A percentile compares a stretch with the other conserved stretches of the same genome.
Conservation (phyloP, 2,888 invertebrate genomes). For the Calameuta filiformis region DNA sequence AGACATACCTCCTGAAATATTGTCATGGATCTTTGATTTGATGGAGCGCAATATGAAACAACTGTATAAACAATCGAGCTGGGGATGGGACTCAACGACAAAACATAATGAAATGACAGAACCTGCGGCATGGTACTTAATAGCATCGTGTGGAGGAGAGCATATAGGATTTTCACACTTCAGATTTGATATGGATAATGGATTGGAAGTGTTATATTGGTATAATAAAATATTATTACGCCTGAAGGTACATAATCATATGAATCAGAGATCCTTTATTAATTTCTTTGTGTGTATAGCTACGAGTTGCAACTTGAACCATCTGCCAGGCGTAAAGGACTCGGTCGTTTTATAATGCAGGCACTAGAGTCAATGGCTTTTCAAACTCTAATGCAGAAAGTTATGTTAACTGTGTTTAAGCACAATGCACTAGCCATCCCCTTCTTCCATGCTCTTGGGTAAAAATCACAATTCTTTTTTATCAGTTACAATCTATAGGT, state of each 20-base stretch:
- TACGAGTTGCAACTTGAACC: slow-evolving; percentile 89
- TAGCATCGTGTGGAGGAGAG: slow-evolving; percentile 66
- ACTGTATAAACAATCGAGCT: slow-evolving; percentile 71
- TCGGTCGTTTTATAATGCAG: slow-evolving; percentile 85
- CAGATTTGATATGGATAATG: slow-evolving; percentile 79
- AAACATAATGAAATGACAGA: slow-evolving; percentile 76
- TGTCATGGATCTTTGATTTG: slow-evolving; percentile 79
- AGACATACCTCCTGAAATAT: slow-evolving; percentile 70
- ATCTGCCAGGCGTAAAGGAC: slow-evolving; percentile 78
- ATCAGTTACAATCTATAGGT: not conserved
- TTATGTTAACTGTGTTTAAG: slow-evolving; percentile 85
- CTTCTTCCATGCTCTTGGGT: slow-evolving; percentile 85
- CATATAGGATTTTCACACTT: slow-evolving; percentile 81
- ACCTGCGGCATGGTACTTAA: slow-evolving; percentile 73
- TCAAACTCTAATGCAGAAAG: slow-evolving; percentile 81
- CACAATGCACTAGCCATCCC: slow-evolving; percentile 77
- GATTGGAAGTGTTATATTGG: slow-evolving; percentile 78
- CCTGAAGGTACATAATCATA: not conserved
- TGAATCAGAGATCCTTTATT: slow-evolving; percentile 1
- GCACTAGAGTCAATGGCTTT: slow-evolving; percentile 81
- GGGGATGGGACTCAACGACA: slow-evolving; percentile 76
- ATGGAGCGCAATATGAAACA: slow-evolving; percentile 83
- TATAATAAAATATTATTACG: slow-evolving; percentile 51
- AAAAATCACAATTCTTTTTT: slow-evolving; percentile 30
- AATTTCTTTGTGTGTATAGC: slow-evolving; percentile 66